These are phyloP conservation scores for Nesometra sesokonis DNA, from an alignment of 35 echinoderm and acorn worm species.

Conservation along the genomic window DNA sequence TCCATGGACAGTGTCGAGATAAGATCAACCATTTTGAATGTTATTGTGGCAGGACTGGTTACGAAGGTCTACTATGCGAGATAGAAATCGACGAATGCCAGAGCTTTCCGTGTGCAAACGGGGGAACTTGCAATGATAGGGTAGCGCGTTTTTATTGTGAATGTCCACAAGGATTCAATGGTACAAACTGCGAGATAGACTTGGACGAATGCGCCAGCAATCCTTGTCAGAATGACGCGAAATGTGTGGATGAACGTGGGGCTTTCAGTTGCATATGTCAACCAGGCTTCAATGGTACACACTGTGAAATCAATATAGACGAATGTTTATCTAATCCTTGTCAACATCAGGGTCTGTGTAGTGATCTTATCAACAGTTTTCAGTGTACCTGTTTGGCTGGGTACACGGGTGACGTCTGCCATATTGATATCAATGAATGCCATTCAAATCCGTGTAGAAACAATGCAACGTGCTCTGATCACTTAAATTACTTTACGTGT, in stretches of 20 bases:
- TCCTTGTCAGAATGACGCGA: slow-evolving; percentile 19
- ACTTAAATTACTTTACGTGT: slow-evolving; percentile 39
- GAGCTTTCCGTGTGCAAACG: slow-evolving; percentile 37
- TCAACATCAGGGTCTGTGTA: neutral
- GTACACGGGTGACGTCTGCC: neutral
- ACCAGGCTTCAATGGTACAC: neutral
- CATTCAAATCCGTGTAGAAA: slow-evolving; percentile 54
- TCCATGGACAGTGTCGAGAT: slow-evolving; percentile 45
- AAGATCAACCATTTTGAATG: slow-evolving; percentile 18
- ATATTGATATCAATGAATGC: slow-evolving; percentile 49
- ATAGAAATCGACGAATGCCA: slow-evolving; percentile 50
- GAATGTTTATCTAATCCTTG: neutral
- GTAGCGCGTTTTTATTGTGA: slow-evolving; percentile 24
- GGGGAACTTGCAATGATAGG: slow-evolving; percentile 28
- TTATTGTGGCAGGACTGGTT: slow-evolving; percentile 26
- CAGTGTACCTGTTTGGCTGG: neutral
- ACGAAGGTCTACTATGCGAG: slow-evolving; percentile 21
- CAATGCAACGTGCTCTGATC: slow-evolving; percentile 41
- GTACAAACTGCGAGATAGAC: slow-evolving; percentile 35
- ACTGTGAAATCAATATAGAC: neutral
- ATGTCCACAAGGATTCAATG: slow-evolving; percentile 34
- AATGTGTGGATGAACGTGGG: slow-evolving; percentile 2
- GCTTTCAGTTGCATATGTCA: neutral
- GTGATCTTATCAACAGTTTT: neutral
- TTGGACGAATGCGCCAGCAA: slow-evolving; percentile 46